A percentile compares a stretch with the other conserved stretches of the same genome.
Conservation (phyloP, 2,888 invertebrate species). For the Meiosimyza platycephala region DNA sequence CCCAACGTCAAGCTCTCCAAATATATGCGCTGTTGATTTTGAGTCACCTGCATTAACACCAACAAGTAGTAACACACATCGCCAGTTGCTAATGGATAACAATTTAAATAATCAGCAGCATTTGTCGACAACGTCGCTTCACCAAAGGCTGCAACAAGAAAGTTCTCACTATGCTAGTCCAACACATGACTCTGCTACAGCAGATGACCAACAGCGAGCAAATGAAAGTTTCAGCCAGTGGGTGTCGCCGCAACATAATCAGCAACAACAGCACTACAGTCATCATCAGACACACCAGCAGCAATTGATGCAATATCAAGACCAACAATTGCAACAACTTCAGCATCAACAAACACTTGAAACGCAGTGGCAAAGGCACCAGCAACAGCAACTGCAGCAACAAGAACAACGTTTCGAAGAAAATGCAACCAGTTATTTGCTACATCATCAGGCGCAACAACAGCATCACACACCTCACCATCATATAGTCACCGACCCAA, state of each 20-base stretch:
- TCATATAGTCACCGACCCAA: slow-evolving; percentile 3
- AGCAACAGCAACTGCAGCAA: slow-evolving; percentile 48
- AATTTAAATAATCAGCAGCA: slow-evolving; percentile 35
- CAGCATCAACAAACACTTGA: slow-evolving; percentile 42
- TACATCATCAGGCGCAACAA: slow-evolving; percentile 15
- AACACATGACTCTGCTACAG: slow-evolving; percentile 32
- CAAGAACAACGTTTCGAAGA: slow-evolving; percentile 50
- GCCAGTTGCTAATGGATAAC: slow-evolving; percentile 31
- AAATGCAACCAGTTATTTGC: neutral
- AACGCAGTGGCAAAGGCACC: slow-evolving; percentile 39
- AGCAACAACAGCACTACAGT: slow-evolving; percentile 34
- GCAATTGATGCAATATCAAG: slow-evolving; percentile 32
- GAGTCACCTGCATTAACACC: slow-evolving; percentile 46
- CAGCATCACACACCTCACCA: slow-evolving; percentile 7
- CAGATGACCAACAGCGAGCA: slow-evolving; percentile 16
- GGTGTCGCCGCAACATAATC: slow-evolving; percentile 42
- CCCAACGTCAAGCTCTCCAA: slow-evolving; percentile 57
- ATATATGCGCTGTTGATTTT: slow-evolving; percentile 55
- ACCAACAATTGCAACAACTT: slow-evolving; percentile 26
- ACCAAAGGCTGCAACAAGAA: slow-evolving; percentile 41
- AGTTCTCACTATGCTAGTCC: slow-evolving; percentile 45
- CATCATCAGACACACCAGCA: slow-evolving; percentile 35
- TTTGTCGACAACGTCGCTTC: slow-evolving; percentile 16
- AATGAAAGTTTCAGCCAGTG: slow-evolving; percentile 43
- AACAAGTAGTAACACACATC: neutral